Evolutionary conservation across 2,888 invertebrate species (phyloP), one percentile per base, ranked within the genome.

Genomic region (Anoplius nigerrimus): DNA sequence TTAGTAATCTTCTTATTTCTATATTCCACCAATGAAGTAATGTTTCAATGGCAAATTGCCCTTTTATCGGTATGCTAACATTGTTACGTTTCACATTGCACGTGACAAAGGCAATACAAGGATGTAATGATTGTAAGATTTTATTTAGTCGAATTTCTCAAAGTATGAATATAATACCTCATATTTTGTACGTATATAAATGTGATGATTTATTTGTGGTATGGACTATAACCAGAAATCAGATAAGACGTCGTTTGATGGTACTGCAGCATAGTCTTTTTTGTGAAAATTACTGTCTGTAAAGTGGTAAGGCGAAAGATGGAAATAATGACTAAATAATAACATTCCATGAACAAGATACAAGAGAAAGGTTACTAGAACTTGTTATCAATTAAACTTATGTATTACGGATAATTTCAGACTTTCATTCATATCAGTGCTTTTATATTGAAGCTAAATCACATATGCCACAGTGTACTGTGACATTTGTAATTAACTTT

Each of bases 231-330:
- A 43, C 52, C 62, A 63, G 55, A 61, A 34, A 62, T 55, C 24
- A 55, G 34, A 55, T 43, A 59, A 48, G 34, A 62, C 64, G 51
- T 48, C 66, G 58, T 75, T 58, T 20, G 67, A 57, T 64, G 22
- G 69, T 75, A 68, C 43, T 56, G 52, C 71, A 71, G 67, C 65
- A 61, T 65, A 60, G 34, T 34, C 11, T 51, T 52, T 68, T 66
- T 57, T 72, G 62, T 59, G 65, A 55, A 58, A 68, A 62, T 53
- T 55, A 69, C 69, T 65, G 64, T 76, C 48, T 76, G 67, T 70
- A 62, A 74, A 66, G 79, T 79, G 78, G 71, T 48, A 71, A 79
- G 76, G 56, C 68, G 79, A 76, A 64, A 74, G 71, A 72, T 72
- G 69, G 79, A 79, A 78, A 78, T 78, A 79, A 76, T 79, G 74